A percentile compares a stretch with the other conserved stretches of the same genome.
phyloP scores from a whole-genome alignment of 2,113 vertebrate genomes.

The Prochilodus magdalenae region DNA sequence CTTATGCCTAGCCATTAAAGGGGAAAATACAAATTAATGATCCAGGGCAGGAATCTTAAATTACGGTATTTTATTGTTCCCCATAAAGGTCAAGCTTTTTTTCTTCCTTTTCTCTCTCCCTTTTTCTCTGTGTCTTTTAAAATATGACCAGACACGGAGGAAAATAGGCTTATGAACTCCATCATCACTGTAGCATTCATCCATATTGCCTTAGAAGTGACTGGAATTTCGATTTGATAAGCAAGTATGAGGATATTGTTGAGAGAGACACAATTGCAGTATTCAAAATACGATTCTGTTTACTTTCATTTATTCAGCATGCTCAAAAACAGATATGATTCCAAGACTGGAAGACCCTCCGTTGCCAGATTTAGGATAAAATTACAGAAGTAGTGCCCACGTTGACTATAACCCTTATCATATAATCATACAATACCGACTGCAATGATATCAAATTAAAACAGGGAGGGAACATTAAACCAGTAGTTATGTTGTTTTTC shows the following conservation, averaged over 20 bases:
- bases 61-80: neutral
- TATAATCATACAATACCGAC: too few species aligned
- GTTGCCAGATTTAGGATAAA: too few species aligned
- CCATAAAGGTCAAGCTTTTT: neutral
- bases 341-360: too few species aligned
- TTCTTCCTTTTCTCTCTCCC: neutral
- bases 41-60: neutral
- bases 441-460: too few species aligned
- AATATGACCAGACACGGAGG: neutral
- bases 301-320: too few species aligned
- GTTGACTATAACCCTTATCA: too few species aligned
- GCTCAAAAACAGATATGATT: too few species aligned
- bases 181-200: neutral
- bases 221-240: neutral
- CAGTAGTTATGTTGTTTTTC: too few species aligned
- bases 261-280: too few species aligned
- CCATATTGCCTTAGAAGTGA: neutral
- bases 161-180: neutral
- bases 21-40: neutral
- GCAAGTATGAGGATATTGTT: neutral
- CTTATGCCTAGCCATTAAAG: neutral
- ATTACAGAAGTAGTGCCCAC: too few species aligned
- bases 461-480: too few species aligned
- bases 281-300: too few species aligned
- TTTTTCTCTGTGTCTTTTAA: neutral